A percentile compares a stretch with the other conserved stretches of the same genome.
phyloP scores from a whole-genome alignment of 2,797 vertebrate species.

The Coregonus sp. region DNA sequence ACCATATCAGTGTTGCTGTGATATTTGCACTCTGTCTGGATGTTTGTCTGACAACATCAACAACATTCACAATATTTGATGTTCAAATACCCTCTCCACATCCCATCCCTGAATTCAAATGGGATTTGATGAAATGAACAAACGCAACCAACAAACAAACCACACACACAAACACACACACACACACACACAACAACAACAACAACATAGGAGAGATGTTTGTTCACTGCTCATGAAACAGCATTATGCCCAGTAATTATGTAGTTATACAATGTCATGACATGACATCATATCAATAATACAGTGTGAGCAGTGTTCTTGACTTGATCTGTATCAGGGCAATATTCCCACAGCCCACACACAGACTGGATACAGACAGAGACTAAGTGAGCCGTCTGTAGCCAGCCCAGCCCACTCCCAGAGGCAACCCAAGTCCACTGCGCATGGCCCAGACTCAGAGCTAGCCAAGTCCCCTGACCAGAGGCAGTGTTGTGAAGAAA shows the following conservation, averaged over 20 bases:
- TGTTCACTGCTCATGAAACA: too few species aligned
- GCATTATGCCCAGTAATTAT: too few species aligned
- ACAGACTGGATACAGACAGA: background rate
- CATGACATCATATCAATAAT: background rate
- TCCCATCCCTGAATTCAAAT: background rate
- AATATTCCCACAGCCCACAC: background rate
- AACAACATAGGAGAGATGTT: too few species aligned
- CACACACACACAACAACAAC: background rate
- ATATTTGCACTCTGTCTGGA: too few species aligned
- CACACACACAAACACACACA: background rate
- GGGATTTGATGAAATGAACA: background rate
- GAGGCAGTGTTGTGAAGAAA: conserved; percentile 23
- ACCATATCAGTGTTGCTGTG: too few species aligned
- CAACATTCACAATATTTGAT: background rate
- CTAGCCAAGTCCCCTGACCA: too few species aligned
- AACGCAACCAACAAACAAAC: background rate
- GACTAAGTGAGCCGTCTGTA: background rate
- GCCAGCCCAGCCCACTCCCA: background rate
- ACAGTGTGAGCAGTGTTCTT: background rate
- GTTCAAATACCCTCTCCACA: too few species aligned
- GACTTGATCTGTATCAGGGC: conserved; percentile 2
- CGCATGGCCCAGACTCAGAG: background rate
- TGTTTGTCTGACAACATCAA: too few species aligned
- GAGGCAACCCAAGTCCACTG: background rate
- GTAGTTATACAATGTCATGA: background rate